Conservation (phyloP, 2,888 invertebrate species). For the Ormyrus labotus region DNA sequence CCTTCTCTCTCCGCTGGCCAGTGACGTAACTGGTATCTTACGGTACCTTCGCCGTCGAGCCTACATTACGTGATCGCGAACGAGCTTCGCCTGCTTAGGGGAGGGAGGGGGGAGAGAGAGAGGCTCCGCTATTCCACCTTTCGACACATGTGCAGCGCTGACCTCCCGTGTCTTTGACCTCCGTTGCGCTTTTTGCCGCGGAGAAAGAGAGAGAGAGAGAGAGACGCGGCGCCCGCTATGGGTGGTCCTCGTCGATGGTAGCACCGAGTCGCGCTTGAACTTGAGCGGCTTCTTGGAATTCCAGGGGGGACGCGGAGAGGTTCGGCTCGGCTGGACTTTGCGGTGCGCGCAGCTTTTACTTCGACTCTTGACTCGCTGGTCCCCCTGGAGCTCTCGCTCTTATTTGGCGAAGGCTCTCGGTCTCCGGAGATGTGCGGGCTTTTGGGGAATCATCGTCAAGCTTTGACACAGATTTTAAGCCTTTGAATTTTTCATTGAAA, state of each 20-base stretch:
- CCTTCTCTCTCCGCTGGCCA: background rate
- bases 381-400: too few species aligned
- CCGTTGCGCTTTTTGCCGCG: constrained; percentile 12
- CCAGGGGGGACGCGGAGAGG: too few species aligned
- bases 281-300: constrained; percentile 31
- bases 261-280: constrained; percentile 34
- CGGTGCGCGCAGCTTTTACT: too few species aligned
- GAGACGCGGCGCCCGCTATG: too few species aligned
- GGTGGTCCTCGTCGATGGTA: background rate
- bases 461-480: too few species aligned
- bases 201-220: background rate
- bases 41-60: constrained; percentile 74
- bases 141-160: constrained; percentile 37
- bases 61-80: constrained; percentile 73
- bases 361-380: too few species aligned
- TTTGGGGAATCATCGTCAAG: too few species aligned
- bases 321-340: too few species aligned
- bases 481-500: too few species aligned
- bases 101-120: constrained; percentile 5
- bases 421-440: too few species aligned
- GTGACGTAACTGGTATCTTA: constrained; percentile 73
- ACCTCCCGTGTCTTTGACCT: constrained; percentile 56
- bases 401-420: too few species aligned
- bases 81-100: constrained; percentile 48
- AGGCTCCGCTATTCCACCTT: constrained; percentile 53